Evolutionary conservation across 1,140 invertebrate species (phyloP), one percentile per base, ranked within the genome.

Genomic region (Ips nitidus): DNA sequence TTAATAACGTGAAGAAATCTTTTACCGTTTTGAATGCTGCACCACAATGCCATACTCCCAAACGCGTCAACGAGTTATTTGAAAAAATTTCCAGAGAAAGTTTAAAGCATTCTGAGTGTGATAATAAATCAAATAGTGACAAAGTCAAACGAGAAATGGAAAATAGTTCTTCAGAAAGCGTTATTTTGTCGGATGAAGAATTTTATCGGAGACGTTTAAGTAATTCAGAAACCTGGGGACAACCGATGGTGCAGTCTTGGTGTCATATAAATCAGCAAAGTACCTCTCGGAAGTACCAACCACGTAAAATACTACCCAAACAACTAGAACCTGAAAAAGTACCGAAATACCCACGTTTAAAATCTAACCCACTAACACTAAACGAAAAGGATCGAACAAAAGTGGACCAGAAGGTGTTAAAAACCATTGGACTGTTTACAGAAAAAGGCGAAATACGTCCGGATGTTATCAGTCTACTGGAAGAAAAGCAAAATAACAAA

Each of bases 391-490:
- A 71, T 22, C 50, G 58, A 42, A 60, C 70, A 2, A 36, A 41
- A 7, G 52, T 59, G 2, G 43, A 74, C 41, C 45, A 57, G 40
- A 63, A 71, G 6, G 43, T 66, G 45, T 53, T 74, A n/a, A 50
- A 53, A 37, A 40, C 57, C 4, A 71, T 74, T n/a, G 73, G 70
- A 3, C 52, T 71, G 1, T 74, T 71, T 43, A 74, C 73, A 1
- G 68, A 71, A 66, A 52, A 65, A 39, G 73, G 73, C 1, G 70
- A 74, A 5, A 67, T 71, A 6, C 40, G 67, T 43, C 70, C 70
- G 2, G 67, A 42, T 4, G 56, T 71, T n/a, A 71, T 73, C 36
- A 66, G 56, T 55, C 60, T 74, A 58, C 47, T 74, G 2, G 64
- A 74, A 41, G 53, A 69, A 39, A 64, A 69, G 47, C 68, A 69